Base-by-base conservation (phyloP, 1,140 invertebrate species). In the Drosophila triauraria region DNA sequence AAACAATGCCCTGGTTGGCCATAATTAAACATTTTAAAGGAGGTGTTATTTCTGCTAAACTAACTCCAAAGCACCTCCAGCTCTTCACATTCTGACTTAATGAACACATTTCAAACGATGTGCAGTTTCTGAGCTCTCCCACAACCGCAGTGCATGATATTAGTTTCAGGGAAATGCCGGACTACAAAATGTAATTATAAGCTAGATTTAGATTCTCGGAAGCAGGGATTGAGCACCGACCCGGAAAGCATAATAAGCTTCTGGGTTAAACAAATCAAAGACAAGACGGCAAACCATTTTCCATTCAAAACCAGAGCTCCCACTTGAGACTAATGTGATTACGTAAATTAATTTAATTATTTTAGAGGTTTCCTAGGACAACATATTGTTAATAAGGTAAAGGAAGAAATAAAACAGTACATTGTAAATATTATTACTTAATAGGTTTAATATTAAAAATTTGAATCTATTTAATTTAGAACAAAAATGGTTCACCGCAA, bases 21-120 rank as follows among this genome's bases (percentile, higher is more conserved):
- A 27, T 63, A 63, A 62, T 63, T 27, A 38, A 7, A 9, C 44
- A 44, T 42, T 35, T 61, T 64, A 25, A 20, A 32, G 27, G 23
- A 13, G 20, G 53, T 56, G 20, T 5, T 40, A 35, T 35, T 23
- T n/a, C 13, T 40, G 53, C 20, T n/a, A 40, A 56, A 35, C 35
- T 6, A 44, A 15, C 15, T 35, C 32, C 3, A 35, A 35, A 35
- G 32, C 32, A 35, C 32, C 32, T 35, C 3, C n/a, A 17, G 27
- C 10, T 1, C 20, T 9, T 2, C 6, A n/a, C 9, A 27, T 32
- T 64, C 20, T 7, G 23, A 25, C 5, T 35, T 62, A 35, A 64
- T 44, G 2, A 64, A 32, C 7, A 25, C 7, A 43, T 10, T 32
- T 58, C 4, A 10, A 9, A 1, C 3, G 23, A 12, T 42, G 40